phyloP scores from a whole-genome alignment of 1,140 invertebrate species.

The Drepana arcuata region DNA sequence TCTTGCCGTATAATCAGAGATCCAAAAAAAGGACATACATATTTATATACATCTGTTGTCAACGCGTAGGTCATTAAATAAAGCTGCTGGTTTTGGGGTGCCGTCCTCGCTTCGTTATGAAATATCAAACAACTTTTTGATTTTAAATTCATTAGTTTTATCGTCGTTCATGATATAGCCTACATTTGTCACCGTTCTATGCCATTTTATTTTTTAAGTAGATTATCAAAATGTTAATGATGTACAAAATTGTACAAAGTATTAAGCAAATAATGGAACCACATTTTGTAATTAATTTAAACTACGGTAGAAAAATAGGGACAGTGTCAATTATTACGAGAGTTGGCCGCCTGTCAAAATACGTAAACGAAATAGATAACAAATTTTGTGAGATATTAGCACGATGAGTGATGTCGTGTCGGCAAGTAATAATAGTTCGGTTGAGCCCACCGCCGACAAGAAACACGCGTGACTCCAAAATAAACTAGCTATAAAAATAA shows the following conservation, averaged over 20 bases:
- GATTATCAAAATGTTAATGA: no score
- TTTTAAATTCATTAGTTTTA: no score
- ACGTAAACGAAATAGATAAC: constrained; percentile 52
- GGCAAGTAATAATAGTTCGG: constrained; percentile 52
- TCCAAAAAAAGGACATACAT: no score
- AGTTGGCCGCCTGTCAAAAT: constrained; percentile 48
- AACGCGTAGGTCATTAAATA: no score
- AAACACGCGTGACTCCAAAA: constrained; percentile 49
- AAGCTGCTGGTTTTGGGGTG: no score
- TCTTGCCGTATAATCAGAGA: no score
- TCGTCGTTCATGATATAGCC: no score
- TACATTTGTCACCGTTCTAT: no score
- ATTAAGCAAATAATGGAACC: constrained; percentile 2
- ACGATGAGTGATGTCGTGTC: constrained; percentile 60
- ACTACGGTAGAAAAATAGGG: neutral
- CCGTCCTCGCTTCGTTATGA: no score
- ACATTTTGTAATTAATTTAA: neutral
- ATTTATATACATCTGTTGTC: no score
- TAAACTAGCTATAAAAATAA: constrained; percentile 67
- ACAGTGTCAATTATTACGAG: constrained; percentile 4
- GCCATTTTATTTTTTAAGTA: constrained; percentile 9
- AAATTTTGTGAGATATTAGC: constrained; percentile 53
- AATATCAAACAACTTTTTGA: no score
- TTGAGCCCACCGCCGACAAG: constrained; percentile 34
- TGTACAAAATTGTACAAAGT: no score